Evolutionary conservation across 2,888 invertebrate genomes (phyloP), one percentile per base, ranked within the genome.

Genomic region (Latrodectus elegans): DNA sequence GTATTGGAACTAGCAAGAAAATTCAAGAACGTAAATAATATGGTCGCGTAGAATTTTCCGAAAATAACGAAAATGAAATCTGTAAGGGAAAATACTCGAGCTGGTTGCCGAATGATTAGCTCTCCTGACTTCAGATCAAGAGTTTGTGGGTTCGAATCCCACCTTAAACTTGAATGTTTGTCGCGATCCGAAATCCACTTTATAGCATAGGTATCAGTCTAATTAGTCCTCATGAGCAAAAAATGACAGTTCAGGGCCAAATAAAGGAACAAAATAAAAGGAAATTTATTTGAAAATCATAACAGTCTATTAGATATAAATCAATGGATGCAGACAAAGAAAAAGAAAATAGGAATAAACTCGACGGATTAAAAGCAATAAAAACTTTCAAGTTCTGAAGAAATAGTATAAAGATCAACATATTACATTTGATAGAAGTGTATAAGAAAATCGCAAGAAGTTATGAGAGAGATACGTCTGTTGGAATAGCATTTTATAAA

Each of bases 381-480:
- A 70, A 68, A 26, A 11, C 53, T 53, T 38, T 70, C 78, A 77
- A 38, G 52, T 68, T 77, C 22, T 17, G 70, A 78, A 68, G 68
- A 78, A 74, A 22, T 8, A 52, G 26, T 52, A 68, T 67, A 68
- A 77, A 68, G 22, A 78, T 15, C 78, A 78, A 22, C 68, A 78
- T 70, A 53, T 26, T 78, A 12, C 26, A 52, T 68, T 53, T 68
- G 11, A 51, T 49, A 51, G 6, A 71, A 15, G 22, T 79, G 49
- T 70, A 22, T 77, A 52, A 26, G 17, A 68, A 77, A 49, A 76
- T 65, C 12, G n/a, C 14, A 51, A 26, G 10, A 49, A 74, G 22
- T 12, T 26, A 53, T 22, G 26, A 11, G 55, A 55, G 55, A 12
- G 10, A 15, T 53, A 17, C 73, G 53, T 2, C 53, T 73, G 17